Evolutionary conservation across 2,888 invertebrate species (phyloP).

Genomic region (Teinopalpus imperialis): DNA sequence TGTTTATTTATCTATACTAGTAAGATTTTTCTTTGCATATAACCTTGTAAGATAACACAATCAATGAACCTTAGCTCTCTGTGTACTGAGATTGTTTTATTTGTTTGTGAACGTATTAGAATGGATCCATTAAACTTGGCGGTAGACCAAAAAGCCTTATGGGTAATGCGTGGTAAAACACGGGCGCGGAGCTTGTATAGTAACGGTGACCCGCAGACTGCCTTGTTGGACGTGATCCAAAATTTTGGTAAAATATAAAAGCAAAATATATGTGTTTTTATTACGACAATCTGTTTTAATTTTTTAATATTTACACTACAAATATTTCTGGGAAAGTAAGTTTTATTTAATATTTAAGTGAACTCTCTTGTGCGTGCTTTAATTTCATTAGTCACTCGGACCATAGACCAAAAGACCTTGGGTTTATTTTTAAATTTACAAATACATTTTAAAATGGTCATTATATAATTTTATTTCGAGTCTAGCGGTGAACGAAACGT

Average conservation of each 20-base stretch:
- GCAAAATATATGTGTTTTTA: conserved; percentile 81
- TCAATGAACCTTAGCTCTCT: conserved; percentile 5
- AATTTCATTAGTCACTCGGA: too few species aligned
- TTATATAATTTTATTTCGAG: too few species aligned
- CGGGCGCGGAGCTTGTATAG: conserved; percentile 58
- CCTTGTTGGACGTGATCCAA: conserved; percentile 72
- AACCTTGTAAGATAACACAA: not conserved
- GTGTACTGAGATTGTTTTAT: conserved; percentile 29
- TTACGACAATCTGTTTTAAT: conserved; percentile 69
- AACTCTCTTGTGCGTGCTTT: too few species aligned
- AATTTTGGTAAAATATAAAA: conserved; percentile 74
- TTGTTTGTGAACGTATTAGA: conserved; percentile 31
- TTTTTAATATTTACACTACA: too few species aligned
- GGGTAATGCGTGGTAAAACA: conserved; percentile 50
- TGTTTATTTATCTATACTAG: conserved; percentile 9
- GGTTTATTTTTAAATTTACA: too few species aligned
- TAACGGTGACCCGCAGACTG: conserved; percentile 58
- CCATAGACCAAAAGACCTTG: too few species aligned
- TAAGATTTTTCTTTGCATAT: conserved; percentile 16
- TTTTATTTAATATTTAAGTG: too few species aligned
- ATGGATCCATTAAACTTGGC: conserved; percentile 53
- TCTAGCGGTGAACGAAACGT: too few species aligned
- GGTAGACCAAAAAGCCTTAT: conserved; percentile 53
- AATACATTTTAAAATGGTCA: too few species aligned
- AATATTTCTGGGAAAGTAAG: too few species aligned